Conservation (phyloP, 2,797 vertebrate species). For the Halcyon chelicuti region DNA sequence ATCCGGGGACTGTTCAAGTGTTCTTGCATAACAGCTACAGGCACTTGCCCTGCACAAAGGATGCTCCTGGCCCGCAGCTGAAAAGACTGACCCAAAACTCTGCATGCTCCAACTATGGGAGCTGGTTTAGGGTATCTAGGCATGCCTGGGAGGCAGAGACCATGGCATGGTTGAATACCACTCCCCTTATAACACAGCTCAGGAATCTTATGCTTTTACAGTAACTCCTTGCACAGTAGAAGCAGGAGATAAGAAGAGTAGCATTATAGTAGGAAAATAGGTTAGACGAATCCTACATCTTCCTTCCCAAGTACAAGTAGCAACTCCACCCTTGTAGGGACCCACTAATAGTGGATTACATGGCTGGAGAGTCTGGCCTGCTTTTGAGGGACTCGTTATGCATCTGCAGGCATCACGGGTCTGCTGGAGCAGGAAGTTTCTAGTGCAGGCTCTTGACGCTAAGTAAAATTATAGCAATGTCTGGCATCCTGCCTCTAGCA, state of each 20-base stretch:
- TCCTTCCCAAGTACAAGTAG: background rate
- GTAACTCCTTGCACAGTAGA: background rate
- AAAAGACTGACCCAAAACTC: background rate
- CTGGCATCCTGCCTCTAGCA: slow-evolving; percentile 47
- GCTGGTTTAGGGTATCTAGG: background rate
- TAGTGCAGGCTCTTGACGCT: background rate
- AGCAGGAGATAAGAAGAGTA: background rate
- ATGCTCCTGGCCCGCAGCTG: background rate
- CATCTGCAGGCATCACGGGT: background rate
- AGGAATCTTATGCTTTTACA: accelerated
- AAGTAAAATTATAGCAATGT: background rate
- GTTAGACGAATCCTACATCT: background rate
- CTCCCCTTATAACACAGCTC: no score
- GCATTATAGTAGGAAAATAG: background rate
- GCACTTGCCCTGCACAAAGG: background rate
- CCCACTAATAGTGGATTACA: background rate
- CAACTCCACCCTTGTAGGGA: background rate
- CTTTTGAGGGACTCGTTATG: background rate
- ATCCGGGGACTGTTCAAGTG: accelerated
- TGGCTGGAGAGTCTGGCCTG: background rate
- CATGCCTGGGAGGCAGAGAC: background rate
- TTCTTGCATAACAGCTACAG: background rate
- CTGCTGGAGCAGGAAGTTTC: background rate
- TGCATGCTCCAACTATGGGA: background rate
- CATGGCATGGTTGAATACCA: accelerated